A percentile compares a stretch with the other conserved stretches of the same genome.
These are phyloP conservation scores for Pseudomugil gertrudae DNA, from an alignment of 2,797 vertebrate species.

Conservation along the genomic window DNA sequence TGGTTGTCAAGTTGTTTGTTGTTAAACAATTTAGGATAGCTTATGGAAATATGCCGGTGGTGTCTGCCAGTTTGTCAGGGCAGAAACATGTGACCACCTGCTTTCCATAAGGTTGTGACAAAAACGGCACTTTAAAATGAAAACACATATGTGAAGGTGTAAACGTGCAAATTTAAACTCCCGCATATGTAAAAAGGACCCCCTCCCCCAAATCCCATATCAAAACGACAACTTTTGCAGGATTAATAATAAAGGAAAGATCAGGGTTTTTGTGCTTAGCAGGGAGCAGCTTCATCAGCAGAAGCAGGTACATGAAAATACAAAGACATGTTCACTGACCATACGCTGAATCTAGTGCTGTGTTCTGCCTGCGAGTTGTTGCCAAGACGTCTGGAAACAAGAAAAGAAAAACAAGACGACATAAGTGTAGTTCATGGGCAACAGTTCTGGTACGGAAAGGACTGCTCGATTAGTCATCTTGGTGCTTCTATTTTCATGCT, in stretches of 20 bases:
- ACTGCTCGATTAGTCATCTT: slow-evolving; percentile 11
- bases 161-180: neutral
- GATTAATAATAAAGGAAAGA: neutral
- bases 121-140: too few species aligned
- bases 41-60: neutral
- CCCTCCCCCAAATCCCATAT: too few species aligned
- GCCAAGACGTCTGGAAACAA: slow-evolving; percentile 80
- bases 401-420: slow-evolving; percentile 14
- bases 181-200: neutral
- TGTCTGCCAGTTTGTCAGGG: neutral
- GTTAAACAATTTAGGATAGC: neutral
- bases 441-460: slow-evolving; percentile 2
- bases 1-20: neutral
- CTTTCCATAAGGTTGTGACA: neutral
- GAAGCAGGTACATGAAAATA: slow-evolving; percentile 2
- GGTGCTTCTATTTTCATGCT: slow-evolving; percentile 15
- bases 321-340: slow-evolving; percentile 82
- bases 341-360: slow-evolving; percentile 85
- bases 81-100: neutral
- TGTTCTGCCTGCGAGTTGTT: slow-evolving; percentile 86
- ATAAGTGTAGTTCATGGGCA: slow-evolving; percentile 7
- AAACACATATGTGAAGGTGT: too few species aligned
- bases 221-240: neutral
- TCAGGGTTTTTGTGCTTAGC: neutral
- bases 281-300: neutral